phyloP scores from a whole-genome alignment of 2,797 vertebrate species.

The Acanthiza pusilla region DNA sequence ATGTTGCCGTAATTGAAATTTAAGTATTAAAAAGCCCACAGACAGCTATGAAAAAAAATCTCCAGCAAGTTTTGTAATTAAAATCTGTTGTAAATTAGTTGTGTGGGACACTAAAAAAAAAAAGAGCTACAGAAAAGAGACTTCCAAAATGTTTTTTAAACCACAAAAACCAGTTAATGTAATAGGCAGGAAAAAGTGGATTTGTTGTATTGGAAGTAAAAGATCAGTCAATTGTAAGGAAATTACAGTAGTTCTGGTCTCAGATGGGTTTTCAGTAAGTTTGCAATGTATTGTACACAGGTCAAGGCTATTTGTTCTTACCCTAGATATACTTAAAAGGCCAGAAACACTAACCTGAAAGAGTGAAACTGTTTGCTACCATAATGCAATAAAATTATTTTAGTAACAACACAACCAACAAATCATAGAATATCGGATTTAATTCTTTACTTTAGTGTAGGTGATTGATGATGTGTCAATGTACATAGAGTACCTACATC shows the following conservation, averaged over 20 bases:
- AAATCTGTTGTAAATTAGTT: not conserved
- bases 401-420: not conserved
- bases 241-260: not conserved
- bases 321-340: not conserved
- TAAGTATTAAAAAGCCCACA: not conserved
- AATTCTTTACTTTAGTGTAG: not conserved
- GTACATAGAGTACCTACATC: not conserved
- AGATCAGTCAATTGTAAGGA: constrained; percentile 16
- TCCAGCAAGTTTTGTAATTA: not conserved
- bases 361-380: not conserved
- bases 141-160: not conserved
- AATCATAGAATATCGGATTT: not conserved
- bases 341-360: not conserved
- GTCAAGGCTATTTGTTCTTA: not conserved
- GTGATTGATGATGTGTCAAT: not conserved
- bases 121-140: not conserved
- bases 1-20: not conserved
- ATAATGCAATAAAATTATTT: not conserved
- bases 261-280: not conserved
- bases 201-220: constrained; percentile 3
- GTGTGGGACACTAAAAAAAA: not conserved
- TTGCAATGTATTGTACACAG: not conserved
- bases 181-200: not conserved
- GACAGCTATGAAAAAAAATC: not conserved
- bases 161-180: not conserved